Evolutionary conservation across 30 jellyfish, hydroid and myxozoan species (phyloP), one percentile per base, ranked within the genome.

Genomic region (Rhopilema esculentum): DNA sequence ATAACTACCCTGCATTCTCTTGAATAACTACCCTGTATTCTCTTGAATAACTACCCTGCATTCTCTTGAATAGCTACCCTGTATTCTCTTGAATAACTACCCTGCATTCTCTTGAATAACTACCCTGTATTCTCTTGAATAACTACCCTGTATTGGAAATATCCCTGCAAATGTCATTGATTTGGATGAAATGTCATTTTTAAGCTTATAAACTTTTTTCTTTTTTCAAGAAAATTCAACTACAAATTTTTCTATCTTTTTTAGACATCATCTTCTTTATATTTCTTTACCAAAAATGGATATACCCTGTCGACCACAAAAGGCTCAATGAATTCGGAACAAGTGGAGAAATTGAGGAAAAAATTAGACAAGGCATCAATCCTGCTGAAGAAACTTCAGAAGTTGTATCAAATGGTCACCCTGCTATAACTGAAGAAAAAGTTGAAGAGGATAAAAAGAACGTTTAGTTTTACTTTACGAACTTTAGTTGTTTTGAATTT

Each of bases 321-420:
- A 97, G 99, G 12, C 80, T 96, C 61, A 96, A 96, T 83, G 99
- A 96, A 79, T 96, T 86, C 65, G 99, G 99, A 72, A 83, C 93
- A 7, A 68, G 93, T 49, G 99, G 99, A 8, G 99, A 90, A 66
- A 69, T 69, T 25, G 95, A 75, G 27, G 95, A 76, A 48, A 69
- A 77, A 65, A 69, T 83, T 20, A 83, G 50, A 22, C 91, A 67
- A 70, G 91, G 91, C 21, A 26, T 83, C 31, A 16, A 33, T 27
- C 72, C 83, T 1, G 88, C 29, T 29, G 82, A 57, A 28, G 85
- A 8, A 1, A 29, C 18, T 4, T 27, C 33, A 7, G 93, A 53
- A 25, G 63, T 63, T 0, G n/a, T 27, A 15, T 18, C 84, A n/a
- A 85, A 85, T 49, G 93, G 93, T 24, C 72, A 76, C 28, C 64